A percentile compares a stretch with the other conserved stretches of the same genome.
phyloP scores from a whole-genome alignment of 2,797 vertebrate species.

The Muraenolepis orangiensis region DNA sequence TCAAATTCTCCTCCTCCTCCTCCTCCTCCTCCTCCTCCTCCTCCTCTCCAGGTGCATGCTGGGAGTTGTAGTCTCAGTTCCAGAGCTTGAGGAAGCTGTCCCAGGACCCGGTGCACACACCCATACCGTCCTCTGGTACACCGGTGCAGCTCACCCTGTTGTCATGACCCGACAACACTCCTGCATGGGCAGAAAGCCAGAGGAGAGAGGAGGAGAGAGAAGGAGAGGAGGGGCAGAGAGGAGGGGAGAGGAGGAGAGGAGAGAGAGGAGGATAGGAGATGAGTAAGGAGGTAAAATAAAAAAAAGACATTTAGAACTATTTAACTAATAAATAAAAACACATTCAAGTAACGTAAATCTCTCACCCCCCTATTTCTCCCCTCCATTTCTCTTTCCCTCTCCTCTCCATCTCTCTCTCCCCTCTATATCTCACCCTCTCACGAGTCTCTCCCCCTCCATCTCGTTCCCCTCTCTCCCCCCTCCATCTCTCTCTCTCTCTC shows the following conservation, averaged over 20 bases:
- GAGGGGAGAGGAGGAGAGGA: background rate
- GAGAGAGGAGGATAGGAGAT: background rate
- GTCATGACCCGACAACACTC: constrained; percentile 90
- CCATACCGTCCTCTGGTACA: constrained; percentile 89
- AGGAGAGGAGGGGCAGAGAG: background rate
- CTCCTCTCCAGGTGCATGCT: background rate
- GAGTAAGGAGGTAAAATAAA: no score
- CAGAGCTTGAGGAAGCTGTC: constrained; percentile 98
- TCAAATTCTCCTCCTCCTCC: no score
- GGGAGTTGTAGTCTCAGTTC: constrained; percentile 76
- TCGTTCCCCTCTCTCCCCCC: no score
- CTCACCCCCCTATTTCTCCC: background rate
- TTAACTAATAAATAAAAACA: background rate
- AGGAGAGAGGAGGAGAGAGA: background rate
- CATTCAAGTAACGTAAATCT: no score
- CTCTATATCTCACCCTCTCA: no score
- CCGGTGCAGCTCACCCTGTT: constrained; percentile 97
- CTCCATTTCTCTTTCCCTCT: background rate
- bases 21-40: background rate
- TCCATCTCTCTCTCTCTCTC: no score
- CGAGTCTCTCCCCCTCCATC: no score
- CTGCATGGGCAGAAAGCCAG: constrained; percentile 37
- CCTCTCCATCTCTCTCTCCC: background rate
- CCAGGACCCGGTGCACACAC: constrained; percentile 95
- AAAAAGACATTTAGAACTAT: background rate